Percentiles rank a stretch among this genome's conserved stretches.
These are phyloP conservation scores for Cantharis rustica DNA, from an alignment of 2,888 invertebrate species.

Conservation along the genomic window DNA sequence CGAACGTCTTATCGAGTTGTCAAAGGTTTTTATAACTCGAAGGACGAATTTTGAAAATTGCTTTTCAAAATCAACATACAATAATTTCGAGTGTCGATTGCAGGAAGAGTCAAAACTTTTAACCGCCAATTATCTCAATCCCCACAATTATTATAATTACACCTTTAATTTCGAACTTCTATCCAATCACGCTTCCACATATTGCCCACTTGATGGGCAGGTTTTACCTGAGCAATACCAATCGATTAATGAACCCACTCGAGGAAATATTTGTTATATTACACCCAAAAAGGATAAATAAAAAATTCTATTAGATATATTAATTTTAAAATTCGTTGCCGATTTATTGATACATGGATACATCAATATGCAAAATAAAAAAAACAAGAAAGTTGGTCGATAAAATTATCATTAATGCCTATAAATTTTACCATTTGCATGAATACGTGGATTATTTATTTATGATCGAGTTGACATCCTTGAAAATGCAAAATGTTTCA, in stretches of 20 bases:
- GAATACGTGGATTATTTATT: not conserved
- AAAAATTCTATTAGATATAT: not conserved
- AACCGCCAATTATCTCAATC: not conserved
- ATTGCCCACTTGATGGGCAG: not conserved
- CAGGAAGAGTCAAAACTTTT: not conserved
- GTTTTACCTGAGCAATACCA: not conserved
- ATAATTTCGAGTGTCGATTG: not conserved
- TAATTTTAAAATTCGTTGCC: not conserved
- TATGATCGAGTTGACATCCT: not conserved
- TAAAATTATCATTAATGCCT: slow-evolving; percentile 1
- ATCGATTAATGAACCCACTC: not conserved
- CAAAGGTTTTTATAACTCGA: not conserved
- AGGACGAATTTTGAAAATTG: not conserved
- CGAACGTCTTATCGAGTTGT: not conserved
- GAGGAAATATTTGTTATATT: not conserved
- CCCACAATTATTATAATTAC: not conserved
- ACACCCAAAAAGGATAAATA: not conserved
- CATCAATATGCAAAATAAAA: not conserved
- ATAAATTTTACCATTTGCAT: not conserved
- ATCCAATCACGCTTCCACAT: not conserved
- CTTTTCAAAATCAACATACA: not conserved
- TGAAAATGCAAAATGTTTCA: not conserved
- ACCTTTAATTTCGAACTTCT: not conserved
- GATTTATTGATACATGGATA: not conserved
- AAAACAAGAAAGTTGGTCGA: not conserved